Base-by-base conservation (phyloP, 2,113 vertebrate species). In the Prionailurus viverrinus region DNA sequence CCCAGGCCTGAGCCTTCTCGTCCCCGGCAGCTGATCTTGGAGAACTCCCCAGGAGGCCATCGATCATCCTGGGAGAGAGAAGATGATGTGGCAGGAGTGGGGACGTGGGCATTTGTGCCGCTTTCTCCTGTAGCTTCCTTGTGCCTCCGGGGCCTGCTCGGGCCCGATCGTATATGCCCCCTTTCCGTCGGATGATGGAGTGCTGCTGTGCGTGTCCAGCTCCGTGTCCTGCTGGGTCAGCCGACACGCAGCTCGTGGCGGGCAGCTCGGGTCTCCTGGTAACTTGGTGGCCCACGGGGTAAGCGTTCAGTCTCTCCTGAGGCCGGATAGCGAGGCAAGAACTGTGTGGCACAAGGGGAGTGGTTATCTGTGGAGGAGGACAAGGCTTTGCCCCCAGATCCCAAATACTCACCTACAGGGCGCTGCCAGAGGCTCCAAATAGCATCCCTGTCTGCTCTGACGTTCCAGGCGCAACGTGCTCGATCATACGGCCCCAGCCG, bases 401-500 rank as follows among this genome's bases (percentile, higher is more conserved):
- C 11, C 0, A 41, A 15, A 36, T 11, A 1, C 65, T 53, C 61
- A 66, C 33, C 12, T 27, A 9, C 36, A 3, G 33, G n/a, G 80
- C 4, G 31, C 33, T n/a, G 16, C 31, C 21, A 7, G 7, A 51
- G 73, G 58, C 58, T 90, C 73, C 58, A 51, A 1, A 14, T 1
- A 65, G 74, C 74, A 4, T 8, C 89, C 61, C 41, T 6, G 18
- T 51, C 33, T 51, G 88, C 58, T 41, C 0, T 19, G 61, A 29
- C 63, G 12, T 63, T 91, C 36, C 45, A 13, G 58, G 61, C 27
- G 13, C 74, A 15, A 21, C 3, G 23, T 39, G 15, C 74, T 21
- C 10, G 11, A 6, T 53, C 45, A n/a, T 0, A 1, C 0, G 11
- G 63, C 15, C 61, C 10, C 5, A 13, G 89, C 6, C 6, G 11